Evolutionary conservation across 2,888 invertebrate genomes (phyloP).

Genomic region (Glaucopsyche alexis): DNA sequence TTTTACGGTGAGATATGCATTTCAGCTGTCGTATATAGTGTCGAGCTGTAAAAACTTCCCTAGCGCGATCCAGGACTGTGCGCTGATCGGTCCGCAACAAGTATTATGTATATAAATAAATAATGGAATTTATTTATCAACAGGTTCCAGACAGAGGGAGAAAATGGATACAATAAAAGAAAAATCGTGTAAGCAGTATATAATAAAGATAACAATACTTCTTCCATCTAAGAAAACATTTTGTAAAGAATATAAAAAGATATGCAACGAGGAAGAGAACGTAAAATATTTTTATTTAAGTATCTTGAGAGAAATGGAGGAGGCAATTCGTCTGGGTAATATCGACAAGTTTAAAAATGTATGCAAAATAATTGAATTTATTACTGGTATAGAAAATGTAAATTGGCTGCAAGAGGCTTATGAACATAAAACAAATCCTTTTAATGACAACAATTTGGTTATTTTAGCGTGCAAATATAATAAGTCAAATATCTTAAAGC

Average conservation of each 20-base stretch:
- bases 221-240: conserved; percentile 17
- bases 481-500: not conserved
- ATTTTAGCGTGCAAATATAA: conserved; percentile 12
- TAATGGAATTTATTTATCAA: not conserved
- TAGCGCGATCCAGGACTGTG: too few relatives aligned
- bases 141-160: not conserved
- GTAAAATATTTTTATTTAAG: conserved; percentile 5
- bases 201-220: not conserved
- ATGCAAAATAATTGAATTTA: conserved; percentile 12
- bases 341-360: conserved; percentile 4
- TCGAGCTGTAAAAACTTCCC: too few relatives aligned
- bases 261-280: not conserved
- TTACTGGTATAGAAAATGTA: conserved; percentile 5
- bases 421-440: not conserved
- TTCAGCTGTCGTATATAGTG: too few relatives aligned
- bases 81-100: too few relatives aligned
- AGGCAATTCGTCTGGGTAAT: conserved; percentile 3
- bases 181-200: conserved; percentile 12
- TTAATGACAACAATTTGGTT: not conserved
- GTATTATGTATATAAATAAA: too few relatives aligned
- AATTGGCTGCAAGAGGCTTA: conserved; percentile 5
- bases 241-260: conserved; percentile 2
- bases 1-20: too few relatives aligned
- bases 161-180: not conserved
- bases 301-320: not conserved